These are phyloP conservation scores for Nyctibius grandis DNA, from an alignment of 2,797 vertebrate species.

Conservation along the genomic window DNA sequence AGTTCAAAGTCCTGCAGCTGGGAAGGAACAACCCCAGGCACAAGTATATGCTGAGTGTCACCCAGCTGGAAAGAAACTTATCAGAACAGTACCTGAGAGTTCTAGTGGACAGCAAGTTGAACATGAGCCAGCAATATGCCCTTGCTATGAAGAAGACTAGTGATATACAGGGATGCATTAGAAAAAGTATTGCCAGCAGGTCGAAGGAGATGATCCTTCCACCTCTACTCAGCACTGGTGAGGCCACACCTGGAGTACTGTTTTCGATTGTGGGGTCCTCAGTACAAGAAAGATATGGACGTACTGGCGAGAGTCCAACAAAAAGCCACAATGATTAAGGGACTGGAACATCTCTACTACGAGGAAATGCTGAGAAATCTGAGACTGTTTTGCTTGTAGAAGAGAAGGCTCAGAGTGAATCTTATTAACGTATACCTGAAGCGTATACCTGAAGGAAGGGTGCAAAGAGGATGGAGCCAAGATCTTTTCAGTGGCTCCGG, in stretches of 20 bases:
- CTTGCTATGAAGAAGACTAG: background rate
- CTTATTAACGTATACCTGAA: background rate
- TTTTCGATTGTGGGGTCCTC: background rate
- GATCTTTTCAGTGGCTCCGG: background rate
- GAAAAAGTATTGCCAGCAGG: background rate
- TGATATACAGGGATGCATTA: background rate
- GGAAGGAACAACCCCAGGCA: background rate
- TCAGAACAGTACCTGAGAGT: background rate
- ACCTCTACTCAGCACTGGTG: background rate
- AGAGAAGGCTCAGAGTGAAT: background rate
- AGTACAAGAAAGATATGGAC: background rate
- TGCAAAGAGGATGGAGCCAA: background rate
- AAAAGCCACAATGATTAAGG: background rate
- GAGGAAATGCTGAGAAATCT: background rate
- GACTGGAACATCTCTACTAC: background rate
- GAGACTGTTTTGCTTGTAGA: background rate
- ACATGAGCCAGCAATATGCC: background rate
- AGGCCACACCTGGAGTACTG: background rate
- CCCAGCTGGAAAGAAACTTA: background rate
- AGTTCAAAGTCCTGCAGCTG: background rate
- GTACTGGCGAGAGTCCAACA: background rate
- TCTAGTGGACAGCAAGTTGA: background rate
- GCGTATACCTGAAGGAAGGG: accelerated
- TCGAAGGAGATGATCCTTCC: background rate
- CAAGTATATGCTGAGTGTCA: background rate